These are phyloP conservation scores for Rhopalosiphum maidis DNA, from an alignment of 1,140 invertebrate species.

Conservation along the genomic window DNA sequence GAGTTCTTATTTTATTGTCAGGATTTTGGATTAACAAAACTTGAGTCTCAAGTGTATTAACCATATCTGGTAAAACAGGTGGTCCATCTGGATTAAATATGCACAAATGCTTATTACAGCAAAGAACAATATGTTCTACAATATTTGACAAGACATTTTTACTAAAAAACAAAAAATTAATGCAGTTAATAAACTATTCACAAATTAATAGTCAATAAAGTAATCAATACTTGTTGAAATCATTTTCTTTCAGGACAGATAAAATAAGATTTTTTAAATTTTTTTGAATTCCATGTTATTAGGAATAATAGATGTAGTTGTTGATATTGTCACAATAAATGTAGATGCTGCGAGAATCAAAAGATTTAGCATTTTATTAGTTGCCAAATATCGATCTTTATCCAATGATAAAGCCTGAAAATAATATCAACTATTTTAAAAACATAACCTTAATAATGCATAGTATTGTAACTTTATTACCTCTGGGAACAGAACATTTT, in stretches of 20 bases:
- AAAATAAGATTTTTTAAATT: constrained; percentile 30
- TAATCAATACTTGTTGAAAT: constrained; percentile 8
- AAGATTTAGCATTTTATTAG: constrained; percentile 31
- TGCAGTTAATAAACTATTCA: neutral
- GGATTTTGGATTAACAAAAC: constrained; percentile 27
- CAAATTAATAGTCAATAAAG: neutral
- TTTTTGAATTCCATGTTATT: constrained; percentile 16
- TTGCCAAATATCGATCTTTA: constrained; percentile 26
- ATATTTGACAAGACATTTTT: constrained; percentile 42
- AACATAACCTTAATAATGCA: neutral
- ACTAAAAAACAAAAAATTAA: neutral
- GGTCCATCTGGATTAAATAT: neutral
- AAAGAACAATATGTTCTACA: constrained; percentile 33
- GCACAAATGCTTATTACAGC: neutral
- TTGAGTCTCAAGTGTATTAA: constrained; percentile 31
- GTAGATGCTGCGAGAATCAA: constrained; percentile 44
- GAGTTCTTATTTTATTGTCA: constrained; percentile 48
- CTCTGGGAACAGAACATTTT: constrained; percentile 72
- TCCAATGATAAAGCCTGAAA: constrained; percentile 39
- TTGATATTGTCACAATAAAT: constrained; percentile 52
- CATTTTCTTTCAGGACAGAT: constrained; percentile 18
- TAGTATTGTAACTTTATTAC: constrained; percentile 63
- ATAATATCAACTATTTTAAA: neutral
- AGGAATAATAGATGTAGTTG: constrained; percentile 7
- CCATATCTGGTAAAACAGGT: neutral